Conservation (phyloP, 2,113 vertebrate genomes). For the Rhegmatorhina hoffmannsi region DNA sequence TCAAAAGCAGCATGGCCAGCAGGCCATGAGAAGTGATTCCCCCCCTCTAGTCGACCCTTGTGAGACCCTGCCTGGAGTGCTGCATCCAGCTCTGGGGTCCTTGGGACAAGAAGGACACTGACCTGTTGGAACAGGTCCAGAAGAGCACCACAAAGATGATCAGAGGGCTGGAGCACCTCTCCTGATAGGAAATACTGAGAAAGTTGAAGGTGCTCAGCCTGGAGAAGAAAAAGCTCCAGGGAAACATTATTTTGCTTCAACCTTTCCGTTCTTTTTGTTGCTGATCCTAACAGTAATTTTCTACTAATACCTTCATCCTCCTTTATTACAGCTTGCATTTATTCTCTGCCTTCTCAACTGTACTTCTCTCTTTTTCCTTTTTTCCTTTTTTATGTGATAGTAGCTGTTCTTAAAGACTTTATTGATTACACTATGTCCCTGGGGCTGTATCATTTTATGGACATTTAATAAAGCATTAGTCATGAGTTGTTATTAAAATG, state of each 20-base stretch:
- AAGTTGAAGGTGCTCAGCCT: neutral
- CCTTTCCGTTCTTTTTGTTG: neutral
- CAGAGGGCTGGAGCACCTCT: neutral
- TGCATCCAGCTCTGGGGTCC: neutral
- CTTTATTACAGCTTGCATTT: no score
- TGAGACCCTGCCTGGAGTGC: neutral
- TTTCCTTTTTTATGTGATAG: neutral
- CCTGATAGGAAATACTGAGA: neutral
- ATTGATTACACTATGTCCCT: neutral
- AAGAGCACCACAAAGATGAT: neutral
- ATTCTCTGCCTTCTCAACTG: neutral
- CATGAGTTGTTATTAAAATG: neutral
- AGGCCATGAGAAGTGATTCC: neutral
- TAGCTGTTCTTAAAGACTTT: neutral
- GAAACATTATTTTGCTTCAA: neutral
- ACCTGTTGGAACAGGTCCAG: neutral
- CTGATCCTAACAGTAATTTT: neutral
- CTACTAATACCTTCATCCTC: neutral
- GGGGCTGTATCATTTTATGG: neutral
- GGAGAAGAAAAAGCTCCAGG: neutral
- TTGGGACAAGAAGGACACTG: neutral
- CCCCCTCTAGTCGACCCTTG: neutral
- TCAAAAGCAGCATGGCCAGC: neutral
- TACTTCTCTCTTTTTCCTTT: neutral
- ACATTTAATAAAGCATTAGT: neutral